Conservation (phyloP, 2,888 invertebrate genomes). For the Imbricaverruca yamaguchii region DNA sequence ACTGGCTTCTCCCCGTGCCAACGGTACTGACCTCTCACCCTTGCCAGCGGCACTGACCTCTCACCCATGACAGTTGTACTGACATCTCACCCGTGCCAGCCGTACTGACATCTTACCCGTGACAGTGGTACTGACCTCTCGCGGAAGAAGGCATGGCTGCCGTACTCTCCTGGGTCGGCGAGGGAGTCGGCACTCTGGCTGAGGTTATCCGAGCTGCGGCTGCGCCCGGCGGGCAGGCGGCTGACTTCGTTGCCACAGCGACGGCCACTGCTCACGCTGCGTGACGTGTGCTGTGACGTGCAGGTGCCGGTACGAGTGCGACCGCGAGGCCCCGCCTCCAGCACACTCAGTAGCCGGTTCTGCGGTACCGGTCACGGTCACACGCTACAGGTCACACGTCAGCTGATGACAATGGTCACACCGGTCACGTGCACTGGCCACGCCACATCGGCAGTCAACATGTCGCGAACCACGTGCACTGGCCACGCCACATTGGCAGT, state of each 20-base stretch:
- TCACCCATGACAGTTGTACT: no score
- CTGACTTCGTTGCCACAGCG: constrained; percentile 21
- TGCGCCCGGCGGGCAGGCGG: constrained; percentile 2
- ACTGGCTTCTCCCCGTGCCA: no score
- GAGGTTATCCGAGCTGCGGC: not conserved
- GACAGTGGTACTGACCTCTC: constrained; percentile 26
- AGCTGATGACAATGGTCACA: no score
- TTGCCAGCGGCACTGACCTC: no score
- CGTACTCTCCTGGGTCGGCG: constrained; percentile 27
- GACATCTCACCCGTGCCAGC: no score
- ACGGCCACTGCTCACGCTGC: constrained; percentile 28
- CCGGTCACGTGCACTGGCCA: not conserved
- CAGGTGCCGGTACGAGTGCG: constrained; percentile 25
- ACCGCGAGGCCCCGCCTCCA: constrained; percentile 28
- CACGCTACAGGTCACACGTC: no score
- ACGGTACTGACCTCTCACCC: no score
- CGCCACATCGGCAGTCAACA: not conserved
- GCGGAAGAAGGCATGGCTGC: constrained; percentile 26
- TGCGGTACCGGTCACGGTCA: not conserved
- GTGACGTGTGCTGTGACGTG: constrained; percentile 23
- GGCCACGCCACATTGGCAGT: not conserved
- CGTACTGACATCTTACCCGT: not conserved
- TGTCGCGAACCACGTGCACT: not conserved
- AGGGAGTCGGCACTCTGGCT: constrained; percentile 24
- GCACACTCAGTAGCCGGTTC: constrained; percentile 27